phyloP scores from a whole-genome alignment of 2,113 vertebrate species.

The Hydrolagus affinis region DNA sequence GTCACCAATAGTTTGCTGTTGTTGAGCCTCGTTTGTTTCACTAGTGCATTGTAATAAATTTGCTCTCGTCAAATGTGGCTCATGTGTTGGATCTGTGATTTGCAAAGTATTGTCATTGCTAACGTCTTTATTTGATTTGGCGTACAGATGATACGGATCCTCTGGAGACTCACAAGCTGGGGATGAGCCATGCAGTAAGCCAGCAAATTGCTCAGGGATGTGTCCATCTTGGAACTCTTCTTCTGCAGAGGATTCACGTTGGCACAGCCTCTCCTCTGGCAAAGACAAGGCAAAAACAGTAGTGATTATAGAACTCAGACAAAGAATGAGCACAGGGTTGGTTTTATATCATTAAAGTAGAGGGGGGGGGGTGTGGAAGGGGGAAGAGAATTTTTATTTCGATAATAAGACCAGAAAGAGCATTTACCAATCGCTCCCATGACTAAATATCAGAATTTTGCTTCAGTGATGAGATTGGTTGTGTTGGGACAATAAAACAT shows the following conservation, averaged over 20 bases:
- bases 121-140: slow-evolving; percentile 52
- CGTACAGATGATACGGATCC: slow-evolving; percentile 81
- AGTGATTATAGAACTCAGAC: not conserved
- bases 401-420: not conserved
- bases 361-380: no score
- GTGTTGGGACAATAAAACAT: not conserved
- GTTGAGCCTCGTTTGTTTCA: slow-evolving; percentile 43
- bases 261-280: slow-evolving; percentile 51
- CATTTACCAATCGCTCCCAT: not conserved
- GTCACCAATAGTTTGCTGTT: slow-evolving; percentile 47
- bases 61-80: slow-evolving; percentile 51
- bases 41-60: slow-evolving; percentile 42
- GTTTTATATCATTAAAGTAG: slow-evolving; percentile 4
- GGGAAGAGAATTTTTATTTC: not conserved
- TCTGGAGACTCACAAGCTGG: slow-evolving; percentile 84
- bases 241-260: slow-evolving; percentile 46
- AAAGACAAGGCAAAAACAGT: slow-evolving; percentile 14
- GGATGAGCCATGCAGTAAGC: slow-evolving; percentile 89
- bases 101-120: slow-evolving; percentile 36
- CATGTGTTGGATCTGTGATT: slow-evolving; percentile 36
- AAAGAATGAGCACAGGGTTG: not conserved
- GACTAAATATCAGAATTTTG: not conserved
- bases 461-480: not conserved
- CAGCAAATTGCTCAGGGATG: slow-evolving; percentile 80
- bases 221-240: slow-evolving; percentile 70